Base-by-base conservation (phyloP, 2,113 vertebrate genomes). In the Aplodontia rufa region DNA sequence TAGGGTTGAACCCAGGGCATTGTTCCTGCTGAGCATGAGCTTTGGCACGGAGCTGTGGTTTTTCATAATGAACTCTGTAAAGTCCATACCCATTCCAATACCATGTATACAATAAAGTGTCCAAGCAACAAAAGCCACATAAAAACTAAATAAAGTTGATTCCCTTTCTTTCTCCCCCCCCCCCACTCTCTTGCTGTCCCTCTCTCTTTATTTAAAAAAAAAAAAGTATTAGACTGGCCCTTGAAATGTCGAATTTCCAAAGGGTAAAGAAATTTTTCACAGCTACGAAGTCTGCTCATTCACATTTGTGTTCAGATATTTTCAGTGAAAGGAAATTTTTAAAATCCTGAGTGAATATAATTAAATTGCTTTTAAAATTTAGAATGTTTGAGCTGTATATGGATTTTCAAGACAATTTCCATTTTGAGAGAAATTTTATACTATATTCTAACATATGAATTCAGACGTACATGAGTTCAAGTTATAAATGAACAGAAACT, bases 291-390 rank as follows among this genome's bases (percentile, higher is more conserved):
- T 4, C 62, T 60, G 86, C 5, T 89, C 30, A 79, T 26, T 86
- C 37, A 49, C 81, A 69, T 87, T 92, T 91, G 37, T 85, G 28
- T 91, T 90, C 53, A 95, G 90, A 68, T 87, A 62, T 69, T 94
- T 93, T 95, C 89, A 87, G 68, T 82, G 37, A 91, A 72, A 90
- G 62, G 79, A 94, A 90, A 90, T 58, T 92, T 87, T 92, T 91
- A 11, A 91, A 53, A 66, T 95, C 30, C 69, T 88, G 9, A 93
- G 22, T 84, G 26, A 90, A 90, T 78, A 62, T 42, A 79, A 35
- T 87, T 35, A 79, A 78, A 51, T 75, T 62, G 83, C 90, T 68
- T 89, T 81, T 84, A 26, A 74, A 72, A n/a, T 87, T 87, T 87
- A 87, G 42, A 92, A 45, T 93, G 62, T 91, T 94, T 93, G 20